A percentile compares a stretch with the other conserved stretches of the same genome.
These are phyloP conservation scores for Phymorhynchus buccinoides DNA, from an alignment of 1,140 invertebrate genomes.

Conservation along the genomic window DNA sequence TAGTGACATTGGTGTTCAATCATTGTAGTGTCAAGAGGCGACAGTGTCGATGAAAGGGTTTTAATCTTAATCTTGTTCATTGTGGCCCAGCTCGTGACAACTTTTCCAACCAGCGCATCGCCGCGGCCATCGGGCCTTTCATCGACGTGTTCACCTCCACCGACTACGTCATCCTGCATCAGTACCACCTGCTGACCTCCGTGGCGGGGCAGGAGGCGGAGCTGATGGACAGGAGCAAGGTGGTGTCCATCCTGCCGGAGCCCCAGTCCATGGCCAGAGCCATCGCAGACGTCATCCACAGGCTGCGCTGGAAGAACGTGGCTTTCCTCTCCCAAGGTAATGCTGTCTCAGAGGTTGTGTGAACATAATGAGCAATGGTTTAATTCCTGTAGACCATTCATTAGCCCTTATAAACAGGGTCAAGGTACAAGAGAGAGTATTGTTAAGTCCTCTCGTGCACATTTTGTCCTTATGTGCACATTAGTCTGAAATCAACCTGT, in stretches of 20 bases:
- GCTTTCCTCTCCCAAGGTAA: slow-evolving; percentile 66
- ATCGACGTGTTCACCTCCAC: slow-evolving; percentile 68
- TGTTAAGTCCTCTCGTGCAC: no score
- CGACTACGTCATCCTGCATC: slow-evolving; percentile 64
- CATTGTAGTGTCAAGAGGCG: no score
- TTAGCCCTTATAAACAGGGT: no score
- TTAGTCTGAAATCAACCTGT: no score
- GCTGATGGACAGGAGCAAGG: slow-evolving; percentile 47
- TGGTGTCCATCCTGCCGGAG: slow-evolving; percentile 61
- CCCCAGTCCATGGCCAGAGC: slow-evolving; percentile 54
- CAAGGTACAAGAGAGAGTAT: no score
- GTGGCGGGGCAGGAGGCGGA: slow-evolving; percentile 52
- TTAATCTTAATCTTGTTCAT: background rate
- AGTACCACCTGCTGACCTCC: slow-evolving; percentile 65
- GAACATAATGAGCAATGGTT: no score
- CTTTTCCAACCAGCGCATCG: slow-evolving; percentile 52
- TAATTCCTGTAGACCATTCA: no score
- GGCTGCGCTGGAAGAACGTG: slow-evolving; percentile 62
- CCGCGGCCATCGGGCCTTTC: slow-evolving; percentile 64
- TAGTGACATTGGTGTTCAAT: no score
- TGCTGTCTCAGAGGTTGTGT: no score
- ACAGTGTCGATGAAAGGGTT: no score
- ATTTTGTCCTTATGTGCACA: no score
- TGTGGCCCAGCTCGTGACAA: slow-evolving; percentile 55
- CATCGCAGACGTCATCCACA: slow-evolving; percentile 56